phyloP scores from a whole-genome alignment of 2,113 vertebrate genomes.

The Pangasianodon hypophthalmus region DNA sequence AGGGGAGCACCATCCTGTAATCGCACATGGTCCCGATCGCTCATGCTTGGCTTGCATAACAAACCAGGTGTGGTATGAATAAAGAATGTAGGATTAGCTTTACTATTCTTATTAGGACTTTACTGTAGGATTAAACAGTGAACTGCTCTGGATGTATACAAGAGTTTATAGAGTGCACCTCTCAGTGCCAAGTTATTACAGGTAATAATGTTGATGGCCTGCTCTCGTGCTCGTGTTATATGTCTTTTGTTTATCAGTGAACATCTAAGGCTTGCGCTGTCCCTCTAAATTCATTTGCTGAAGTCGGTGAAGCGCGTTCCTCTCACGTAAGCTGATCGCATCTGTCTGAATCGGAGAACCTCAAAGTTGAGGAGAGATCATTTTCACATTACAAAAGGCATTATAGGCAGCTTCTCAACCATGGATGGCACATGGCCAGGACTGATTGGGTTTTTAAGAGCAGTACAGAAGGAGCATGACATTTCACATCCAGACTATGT shows the following conservation, averaged over 20 bases:
- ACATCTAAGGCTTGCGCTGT: constrained; percentile 17
- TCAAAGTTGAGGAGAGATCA: constrained; percentile 68
- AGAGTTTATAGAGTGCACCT: not conserved
- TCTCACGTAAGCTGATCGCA: constrained; percentile 71
- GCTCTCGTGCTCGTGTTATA: constrained; percentile 7
- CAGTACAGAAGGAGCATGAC: constrained; percentile 38
- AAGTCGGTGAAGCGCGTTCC: constrained; percentile 68
- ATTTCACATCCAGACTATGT: not conserved
- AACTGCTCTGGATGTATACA: not conserved
- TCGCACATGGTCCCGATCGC: not conserved
- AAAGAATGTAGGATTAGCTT: not conserved
- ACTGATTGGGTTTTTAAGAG: constrained; percentile 61
- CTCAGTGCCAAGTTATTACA: not conserved
- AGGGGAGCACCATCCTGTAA: not conserved
- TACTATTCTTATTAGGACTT: not conserved
- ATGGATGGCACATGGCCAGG: constrained; percentile 39
- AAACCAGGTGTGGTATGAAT: not conserved
- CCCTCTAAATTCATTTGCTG: constrained; percentile 63
- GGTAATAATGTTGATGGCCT: constrained; percentile 8
- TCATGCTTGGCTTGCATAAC: not conserved
- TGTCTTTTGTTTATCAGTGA: constrained; percentile 31
- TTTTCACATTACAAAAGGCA: constrained; percentile 76
- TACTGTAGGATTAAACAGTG: not conserved
- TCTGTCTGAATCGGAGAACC: constrained; percentile 73
- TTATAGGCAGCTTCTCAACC: constrained; percentile 62